Base-by-base conservation (phyloP, 1,140 invertebrate genomes). In the Agraylea sexmaculata region DNA sequence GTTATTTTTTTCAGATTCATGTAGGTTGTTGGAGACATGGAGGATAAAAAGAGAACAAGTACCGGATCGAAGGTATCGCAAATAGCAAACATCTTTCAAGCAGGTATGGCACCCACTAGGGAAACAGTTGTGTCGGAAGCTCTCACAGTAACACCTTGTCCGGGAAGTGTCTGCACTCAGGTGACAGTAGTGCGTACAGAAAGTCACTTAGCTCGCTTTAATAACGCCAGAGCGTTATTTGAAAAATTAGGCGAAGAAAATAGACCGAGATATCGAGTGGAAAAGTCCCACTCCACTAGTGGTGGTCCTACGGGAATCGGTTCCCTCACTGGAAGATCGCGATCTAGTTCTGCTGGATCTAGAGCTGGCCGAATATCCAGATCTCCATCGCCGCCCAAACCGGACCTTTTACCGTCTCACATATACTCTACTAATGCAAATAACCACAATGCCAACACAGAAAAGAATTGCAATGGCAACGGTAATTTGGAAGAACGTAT, bases 191-290 rank as follows among this genome's bases (percentile, higher is more conserved):
- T 83, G 28, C 70, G 87, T 35, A 86, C 84, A 2, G 87, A 91
- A 64, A 88, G 85, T 45, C 86, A 90, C 57, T 75, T 89, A 45
- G 80, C 85, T 12, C 67, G 90, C 33, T 94, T 95, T 61, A 92
- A 92, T 56, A 89, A 84, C 60, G 90, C 90, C 1, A 69, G 87
- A 21, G 89, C 89, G 17, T 70, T 95, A 16, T 94, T 95, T 62
- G 89, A 93, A 59, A 89, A 90, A 54, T 69, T 94, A 40, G 87
- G 87, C 16, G 79, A 83, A 42, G 80, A 84, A 49, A 78, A 77
- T 53, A 68, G 71, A 44, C 60, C 68, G 17, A 73, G 61, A 46
- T 54, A 46, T 19, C 30, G 59, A 29, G 65, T 66, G 45, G 64
- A 66, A 42, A 68, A 68, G 48, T 66, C 63, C 5, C 60, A 64